Evolutionary conservation across 2,888 invertebrate species (phyloP), one percentile per base, ranked within the genome.

Genomic region (Chymomyza procnemis): DNA sequence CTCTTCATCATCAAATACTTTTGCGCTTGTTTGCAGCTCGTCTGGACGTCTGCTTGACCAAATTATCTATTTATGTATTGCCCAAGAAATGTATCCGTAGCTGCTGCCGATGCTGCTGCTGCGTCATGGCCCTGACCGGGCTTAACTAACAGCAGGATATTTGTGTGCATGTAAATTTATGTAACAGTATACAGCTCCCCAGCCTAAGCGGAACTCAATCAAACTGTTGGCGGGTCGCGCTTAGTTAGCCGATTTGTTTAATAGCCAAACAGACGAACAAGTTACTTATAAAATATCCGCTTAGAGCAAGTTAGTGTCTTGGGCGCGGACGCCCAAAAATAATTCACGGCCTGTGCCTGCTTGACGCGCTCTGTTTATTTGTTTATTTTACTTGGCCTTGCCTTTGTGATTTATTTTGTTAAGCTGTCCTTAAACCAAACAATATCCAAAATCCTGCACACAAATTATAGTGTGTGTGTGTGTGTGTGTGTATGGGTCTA

Each of bases 391-490:
- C 30, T 47, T 65, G 54, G 18, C 62, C 65, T 69, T 67, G 52
- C 72, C 67, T 64, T 74, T 67, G 79, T 82, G 87, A 83, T 83
- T 83, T 83, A 83, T 83, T 87, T 81, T 63, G 78, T 67, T 79
- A 85, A 87, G 87, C 87, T 79, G 78, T 75, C 74, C 69, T 72
- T 78, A 77, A 82, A 76, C 81, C 80, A 70, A 69, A 71, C 84
- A 71, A 71, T 74, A 73, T 74, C 66, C 70, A 61, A 76, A 83
- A 81, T 76, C 77, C 85, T 54, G 69, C 74, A 71, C 75, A 82
- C 80, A 81, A 85, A 84, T 84, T 75, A 75, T 54, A 61, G 46
- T 62, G 19, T 58, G 41, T 57, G 21, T 57, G 52, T 34, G 34
- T 30, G 12, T 41, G 12, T 12, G 34, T n/a, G n/a, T 58, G 41